Evolutionary conservation across 2,888 invertebrate genomes (phyloP).

Genomic region (Tiphia femorata): DNA sequence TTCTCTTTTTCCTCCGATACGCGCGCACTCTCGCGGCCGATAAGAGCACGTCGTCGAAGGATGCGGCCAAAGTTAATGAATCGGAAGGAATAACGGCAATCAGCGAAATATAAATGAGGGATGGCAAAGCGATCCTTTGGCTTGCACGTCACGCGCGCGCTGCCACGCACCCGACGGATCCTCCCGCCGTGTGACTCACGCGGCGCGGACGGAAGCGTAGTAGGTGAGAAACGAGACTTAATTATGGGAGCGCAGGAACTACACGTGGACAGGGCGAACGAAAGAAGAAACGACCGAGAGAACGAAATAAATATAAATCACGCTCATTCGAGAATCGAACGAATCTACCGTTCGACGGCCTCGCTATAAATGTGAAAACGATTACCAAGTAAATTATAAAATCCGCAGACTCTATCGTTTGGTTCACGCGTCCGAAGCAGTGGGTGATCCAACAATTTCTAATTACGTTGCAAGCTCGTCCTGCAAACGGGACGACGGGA

Average conservation of each 20-base stretch:
- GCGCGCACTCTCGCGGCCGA: constrained; percentile 20
- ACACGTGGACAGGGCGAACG: background rate
- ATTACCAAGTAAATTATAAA: too few species aligned
- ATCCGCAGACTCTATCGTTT: too few species aligned
- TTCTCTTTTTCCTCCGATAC: background rate
- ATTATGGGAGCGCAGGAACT: constrained; percentile 50
- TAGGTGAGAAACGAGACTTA: constrained; percentile 59
- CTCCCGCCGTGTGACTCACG: constrained; percentile 22
- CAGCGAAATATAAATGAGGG: constrained; percentile 66
- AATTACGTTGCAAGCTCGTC: too few species aligned
- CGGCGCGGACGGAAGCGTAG: constrained; percentile 21
- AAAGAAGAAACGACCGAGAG: too few species aligned
- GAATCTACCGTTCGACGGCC: too few species aligned
- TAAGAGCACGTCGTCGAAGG: constrained; percentile 42
- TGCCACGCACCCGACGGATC: constrained; percentile 4
- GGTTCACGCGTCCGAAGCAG: too few species aligned
- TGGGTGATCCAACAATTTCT: too few species aligned
- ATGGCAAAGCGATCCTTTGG: constrained; percentile 48
- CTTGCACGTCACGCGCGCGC: constrained; percentile 62
- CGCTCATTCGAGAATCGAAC: too few species aligned
- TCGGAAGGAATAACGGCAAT: constrained; percentile 66
- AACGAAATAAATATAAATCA: too few species aligned
- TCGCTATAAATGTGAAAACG: too few species aligned
- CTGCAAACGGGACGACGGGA: too few species aligned
- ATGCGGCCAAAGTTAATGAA: constrained; percentile 49